phyloP scores from a whole-genome alignment of 2,113 vertebrate species.

The Malurus elegans region DNA sequence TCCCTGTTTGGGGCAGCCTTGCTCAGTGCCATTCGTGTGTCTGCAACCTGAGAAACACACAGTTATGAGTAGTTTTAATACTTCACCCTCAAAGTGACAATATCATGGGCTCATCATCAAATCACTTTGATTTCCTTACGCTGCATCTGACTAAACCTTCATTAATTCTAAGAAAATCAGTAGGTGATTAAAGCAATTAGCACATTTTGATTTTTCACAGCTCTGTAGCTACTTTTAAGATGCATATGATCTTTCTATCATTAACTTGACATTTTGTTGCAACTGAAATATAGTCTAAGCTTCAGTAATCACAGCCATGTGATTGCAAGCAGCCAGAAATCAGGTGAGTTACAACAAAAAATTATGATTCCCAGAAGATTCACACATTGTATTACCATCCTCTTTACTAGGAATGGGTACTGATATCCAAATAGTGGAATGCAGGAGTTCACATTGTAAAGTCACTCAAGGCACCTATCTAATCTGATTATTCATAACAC shows the following conservation, averaged over 20 bases:
- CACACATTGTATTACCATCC: neutral
- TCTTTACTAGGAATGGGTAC: neutral
- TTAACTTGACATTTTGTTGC: neutral
- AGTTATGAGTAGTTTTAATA: accelerated
- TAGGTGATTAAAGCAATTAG: neutral
- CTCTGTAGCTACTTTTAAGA: neutral
- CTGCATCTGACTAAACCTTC: neutral
- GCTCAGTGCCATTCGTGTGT: accelerated
- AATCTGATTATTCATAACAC: neutral
- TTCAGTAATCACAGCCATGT: neutral
- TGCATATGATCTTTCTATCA: neutral
- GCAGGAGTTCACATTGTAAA: neutral
- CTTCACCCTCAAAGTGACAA: neutral
- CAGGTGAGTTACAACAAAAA: neutral
- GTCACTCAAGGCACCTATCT: neutral
- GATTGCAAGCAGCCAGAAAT: neutral
- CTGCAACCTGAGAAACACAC: neutral
- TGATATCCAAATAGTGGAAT: neutral
- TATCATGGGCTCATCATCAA: neutral
- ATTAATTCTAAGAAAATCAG: neutral
- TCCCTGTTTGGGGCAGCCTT: neutral
- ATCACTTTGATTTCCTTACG: neutral
- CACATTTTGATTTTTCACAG: neutral
- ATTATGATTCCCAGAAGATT: neutral
- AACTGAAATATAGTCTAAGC: neutral